These are phyloP conservation scores for Octonoba sinensis DNA, from an alignment of 2,888 invertebrate genomes.

Conservation along the genomic window DNA sequence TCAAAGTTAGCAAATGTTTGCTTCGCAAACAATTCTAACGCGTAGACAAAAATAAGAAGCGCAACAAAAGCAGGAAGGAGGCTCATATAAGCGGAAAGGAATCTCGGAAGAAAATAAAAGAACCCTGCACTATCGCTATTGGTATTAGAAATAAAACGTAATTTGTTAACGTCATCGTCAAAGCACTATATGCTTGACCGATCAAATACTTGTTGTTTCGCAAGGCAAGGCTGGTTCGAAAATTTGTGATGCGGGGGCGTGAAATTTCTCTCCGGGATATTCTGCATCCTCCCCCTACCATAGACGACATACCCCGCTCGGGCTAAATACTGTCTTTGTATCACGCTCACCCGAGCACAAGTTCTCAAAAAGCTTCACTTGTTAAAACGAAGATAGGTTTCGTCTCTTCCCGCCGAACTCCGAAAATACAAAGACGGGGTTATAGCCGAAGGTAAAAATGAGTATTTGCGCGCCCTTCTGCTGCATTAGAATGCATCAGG, in stretches of 20 bases:
- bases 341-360: constrained; percentile 40
- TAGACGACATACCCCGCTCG: constrained; percentile 8
- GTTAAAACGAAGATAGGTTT: constrained; percentile 41
- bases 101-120: too few species aligned
- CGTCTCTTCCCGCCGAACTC: constrained; percentile 23
- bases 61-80: too few species aligned
- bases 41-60: too few species aligned
- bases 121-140: constrained; percentile 23
- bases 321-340: constrained; percentile 23
- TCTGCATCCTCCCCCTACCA: too few species aligned
- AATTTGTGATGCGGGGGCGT: background rate
- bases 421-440: background rate
- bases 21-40: too few species aligned
- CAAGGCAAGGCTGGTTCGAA: constrained; percentile 13
- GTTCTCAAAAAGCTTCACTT: constrained; percentile 50
- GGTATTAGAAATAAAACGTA: constrained; percentile 61
- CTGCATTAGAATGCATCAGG: background rate
- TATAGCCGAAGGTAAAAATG: constrained; percentile 16
- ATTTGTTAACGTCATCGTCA: constrained; percentile 57
- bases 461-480: constrained; percentile 38
- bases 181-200: constrained; percentile 34
- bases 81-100: too few species aligned
- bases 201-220: constrained; percentile 58
- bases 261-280: too few species aligned
- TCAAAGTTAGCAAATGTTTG: too few species aligned